Evolutionary conservation across 2,113 vertebrate genomes (phyloP).

Genomic region (Monopterus albus): DNA sequence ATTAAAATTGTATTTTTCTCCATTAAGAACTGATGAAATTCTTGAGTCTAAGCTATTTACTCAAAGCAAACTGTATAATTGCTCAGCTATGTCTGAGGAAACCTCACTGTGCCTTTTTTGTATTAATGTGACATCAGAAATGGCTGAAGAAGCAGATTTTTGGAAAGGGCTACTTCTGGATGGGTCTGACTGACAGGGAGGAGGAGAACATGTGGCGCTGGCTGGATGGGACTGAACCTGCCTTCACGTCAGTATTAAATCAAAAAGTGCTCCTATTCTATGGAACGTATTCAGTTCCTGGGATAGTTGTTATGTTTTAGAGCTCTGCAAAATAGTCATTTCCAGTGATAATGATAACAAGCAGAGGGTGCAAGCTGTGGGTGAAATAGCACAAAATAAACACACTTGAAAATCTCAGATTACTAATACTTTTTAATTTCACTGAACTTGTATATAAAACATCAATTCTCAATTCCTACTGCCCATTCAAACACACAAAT

Average conservation of each 20-base stretch:
- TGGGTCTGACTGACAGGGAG: slow-evolving; percentile 89
- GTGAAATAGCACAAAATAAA: slow-evolving; percentile 32
- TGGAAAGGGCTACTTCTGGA: slow-evolving; percentile 91
- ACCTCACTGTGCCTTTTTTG: slow-evolving; percentile 1
- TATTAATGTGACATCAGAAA: slow-evolving; percentile 81
- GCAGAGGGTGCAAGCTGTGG: background rate
- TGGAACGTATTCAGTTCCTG: background rate
- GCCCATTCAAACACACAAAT: slow-evolving; percentile 11
- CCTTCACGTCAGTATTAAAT: slow-evolving; percentile 87
- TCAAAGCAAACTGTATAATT: background rate
- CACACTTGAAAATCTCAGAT: slow-evolving; percentile 4
- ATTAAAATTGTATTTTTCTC: background rate
- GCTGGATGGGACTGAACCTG: slow-evolving; percentile 88
- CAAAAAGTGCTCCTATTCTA: background rate
- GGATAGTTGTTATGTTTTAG: slow-evolving; percentile 25
- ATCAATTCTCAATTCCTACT: background rate
- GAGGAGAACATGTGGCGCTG: slow-evolving; percentile 91
- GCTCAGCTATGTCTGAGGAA: background rate
- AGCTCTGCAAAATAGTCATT: background rate
- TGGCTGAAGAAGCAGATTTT: slow-evolving; percentile 88
- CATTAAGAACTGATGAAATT: background rate
- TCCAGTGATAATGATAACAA: slow-evolving; percentile 17
- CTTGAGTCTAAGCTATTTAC: background rate
- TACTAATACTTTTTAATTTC: slow-evolving; percentile 1
- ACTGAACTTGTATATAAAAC: background rate